These are phyloP conservation scores for Hystrix brachyura DNA, from an alignment of 2,113 vertebrate species.

Conservation along the genomic window DNA sequence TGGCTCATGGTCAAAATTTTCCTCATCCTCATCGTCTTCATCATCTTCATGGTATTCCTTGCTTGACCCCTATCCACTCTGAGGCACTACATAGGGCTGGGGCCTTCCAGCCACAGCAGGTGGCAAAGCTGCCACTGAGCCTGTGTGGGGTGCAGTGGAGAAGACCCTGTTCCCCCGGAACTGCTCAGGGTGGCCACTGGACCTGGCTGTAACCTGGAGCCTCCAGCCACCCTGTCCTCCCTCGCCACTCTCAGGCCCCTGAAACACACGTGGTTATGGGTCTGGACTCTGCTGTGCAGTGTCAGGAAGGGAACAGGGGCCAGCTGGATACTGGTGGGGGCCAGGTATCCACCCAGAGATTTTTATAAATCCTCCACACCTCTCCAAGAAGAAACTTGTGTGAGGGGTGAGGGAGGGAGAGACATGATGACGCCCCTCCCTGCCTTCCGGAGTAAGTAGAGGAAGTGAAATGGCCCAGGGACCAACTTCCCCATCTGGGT, in stretches of 20 bases:
- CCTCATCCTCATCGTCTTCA: constrained; percentile 95
- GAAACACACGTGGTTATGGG: constrained; percentile 65
- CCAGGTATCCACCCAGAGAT: constrained; percentile 41
- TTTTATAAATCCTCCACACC: constrained; percentile 48
- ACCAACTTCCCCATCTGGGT: constrained; percentile 74
- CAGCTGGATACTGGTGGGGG: not conserved
- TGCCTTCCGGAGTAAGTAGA: constrained; percentile 40
- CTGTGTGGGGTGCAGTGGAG: constrained; percentile 68
- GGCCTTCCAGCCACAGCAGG: constrained; percentile 56
- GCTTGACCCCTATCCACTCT: constrained; percentile 87
- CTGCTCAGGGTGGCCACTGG: constrained; percentile 69
- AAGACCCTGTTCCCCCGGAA: constrained; percentile 71
- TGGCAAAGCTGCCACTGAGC: constrained; percentile 63
- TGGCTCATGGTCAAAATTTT: constrained; percentile 99
- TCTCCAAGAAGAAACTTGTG: constrained; percentile 45
- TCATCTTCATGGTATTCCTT: constrained; percentile 96
- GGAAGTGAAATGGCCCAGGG: constrained; percentile 69
- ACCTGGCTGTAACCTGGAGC: constrained; percentile 30
- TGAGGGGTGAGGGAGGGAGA: constrained; percentile 11
- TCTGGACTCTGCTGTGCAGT: constrained; percentile 86
- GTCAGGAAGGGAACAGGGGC: constrained; percentile 59
- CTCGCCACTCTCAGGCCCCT: constrained; percentile 4
- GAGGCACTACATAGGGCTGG: constrained; percentile 41
- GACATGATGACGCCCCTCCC: constrained; percentile 14
- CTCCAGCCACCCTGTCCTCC: not conserved